Evolutionary conservation across 2,797 vertebrate species (phyloP).

Genomic region (Silurus aristotelis): DNA sequence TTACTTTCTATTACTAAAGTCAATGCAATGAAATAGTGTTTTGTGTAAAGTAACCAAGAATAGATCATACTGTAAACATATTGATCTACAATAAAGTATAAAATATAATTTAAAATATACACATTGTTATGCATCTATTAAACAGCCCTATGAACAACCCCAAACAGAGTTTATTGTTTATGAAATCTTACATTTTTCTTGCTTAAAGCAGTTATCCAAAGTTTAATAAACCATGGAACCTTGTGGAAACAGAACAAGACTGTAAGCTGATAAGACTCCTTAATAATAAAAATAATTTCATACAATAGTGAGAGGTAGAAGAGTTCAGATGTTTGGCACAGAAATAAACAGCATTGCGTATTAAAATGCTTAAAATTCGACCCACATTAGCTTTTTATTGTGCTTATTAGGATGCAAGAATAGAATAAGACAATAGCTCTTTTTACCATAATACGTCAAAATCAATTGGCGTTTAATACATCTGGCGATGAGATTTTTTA

Average conservation of each 20-base stretch:
- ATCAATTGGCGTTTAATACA: neutral
- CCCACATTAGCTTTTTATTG: conserved; percentile 1
- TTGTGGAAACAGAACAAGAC: conserved; percentile 12
- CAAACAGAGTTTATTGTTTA: conserved; percentile 36
- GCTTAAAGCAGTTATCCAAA: conserved; percentile 54
- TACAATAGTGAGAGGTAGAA: neutral
- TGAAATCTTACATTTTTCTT: conserved; percentile 64
- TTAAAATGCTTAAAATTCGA: conserved; percentile 1
- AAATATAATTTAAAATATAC: neutral
- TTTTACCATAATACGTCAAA: neutral
- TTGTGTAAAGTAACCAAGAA: neutral
- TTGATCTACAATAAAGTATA: neutral
- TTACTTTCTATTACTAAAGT: neutral
- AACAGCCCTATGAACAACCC: conserved; percentile 24
- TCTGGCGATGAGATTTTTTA: neutral
- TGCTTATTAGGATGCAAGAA: conserved; percentile 16
- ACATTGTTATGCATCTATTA: neutral
- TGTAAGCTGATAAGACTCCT: neutral
- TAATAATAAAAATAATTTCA: conserved; percentile 21
- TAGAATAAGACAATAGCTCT: conserved; percentile 2
- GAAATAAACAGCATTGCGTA: conserved; percentile 8
- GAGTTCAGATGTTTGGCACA: neutral
- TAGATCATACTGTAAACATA: neutral
- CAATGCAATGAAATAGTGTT: neutral
- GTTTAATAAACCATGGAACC: conserved; percentile 54